Conservation (phyloP, 2,113 vertebrate species). For the Chinchilla lanigera region DNA sequence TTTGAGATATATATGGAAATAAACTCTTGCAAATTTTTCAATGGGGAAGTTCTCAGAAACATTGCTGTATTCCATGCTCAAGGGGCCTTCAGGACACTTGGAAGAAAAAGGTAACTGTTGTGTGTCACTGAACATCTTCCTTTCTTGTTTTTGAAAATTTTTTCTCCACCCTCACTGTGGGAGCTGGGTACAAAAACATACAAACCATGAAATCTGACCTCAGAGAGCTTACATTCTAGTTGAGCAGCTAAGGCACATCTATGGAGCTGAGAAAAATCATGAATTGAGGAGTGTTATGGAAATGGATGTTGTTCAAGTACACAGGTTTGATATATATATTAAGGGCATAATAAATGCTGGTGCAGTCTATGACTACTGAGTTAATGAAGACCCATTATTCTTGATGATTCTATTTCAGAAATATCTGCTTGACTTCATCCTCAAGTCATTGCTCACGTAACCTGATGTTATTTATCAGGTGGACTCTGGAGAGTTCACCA, state of each 20-base stretch:
- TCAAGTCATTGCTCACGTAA: neutral
- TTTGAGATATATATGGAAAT: neutral
- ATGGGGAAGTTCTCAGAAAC: neutral
- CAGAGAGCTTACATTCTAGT: neutral
- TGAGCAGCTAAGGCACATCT: neutral
- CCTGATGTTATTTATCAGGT: constrained; percentile 18
- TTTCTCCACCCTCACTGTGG: neutral
- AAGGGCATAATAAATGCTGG: neutral
- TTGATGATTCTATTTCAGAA: neutral
- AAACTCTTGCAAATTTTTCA: constrained; percentile 18
- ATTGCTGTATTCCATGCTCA: neutral
- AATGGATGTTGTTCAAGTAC: neutral
- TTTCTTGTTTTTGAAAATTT: constrained; percentile 9
- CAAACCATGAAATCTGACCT: neutral
- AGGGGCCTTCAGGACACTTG: neutral
- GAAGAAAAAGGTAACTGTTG: neutral
- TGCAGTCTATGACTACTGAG: neutral
- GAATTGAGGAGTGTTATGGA: neutral
- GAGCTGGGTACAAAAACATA: neutral
- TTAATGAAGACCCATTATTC: neutral
- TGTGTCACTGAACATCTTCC: neutral
- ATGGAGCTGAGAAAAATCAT: neutral
- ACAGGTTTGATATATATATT: neutral
- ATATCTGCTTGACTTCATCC: neutral
- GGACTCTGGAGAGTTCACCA: neutral